Base-by-base conservation (phyloP, 2,797 vertebrate species). In the Cossypha dichroa region DNA sequence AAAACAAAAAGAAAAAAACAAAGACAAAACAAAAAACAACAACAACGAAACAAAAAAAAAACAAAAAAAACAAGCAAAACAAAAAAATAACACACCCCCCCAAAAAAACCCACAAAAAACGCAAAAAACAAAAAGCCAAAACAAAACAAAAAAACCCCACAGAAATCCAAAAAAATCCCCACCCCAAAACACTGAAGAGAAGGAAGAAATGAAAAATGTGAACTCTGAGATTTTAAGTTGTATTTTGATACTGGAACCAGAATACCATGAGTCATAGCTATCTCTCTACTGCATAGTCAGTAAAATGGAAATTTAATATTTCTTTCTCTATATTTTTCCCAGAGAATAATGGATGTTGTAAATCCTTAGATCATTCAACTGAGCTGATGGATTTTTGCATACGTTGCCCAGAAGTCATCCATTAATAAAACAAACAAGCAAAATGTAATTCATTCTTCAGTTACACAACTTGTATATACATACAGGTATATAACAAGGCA, bases 321-420 rank as follows among this genome's bases (percentile, higher is more conserved):
- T 76, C 7, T 60, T 8, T 43, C 9, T 74, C 1, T 67, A 13
- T 49, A 33, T 46, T 29, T 60, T 90, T 70, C 15, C 12, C 36
- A 60, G 29, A 51, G 36, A 68, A 75, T 81, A 68, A 83, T n/a
- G 15, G 5, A 2, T 49, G 14, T 9, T 81, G 25, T 81, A 85
- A 84, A 86, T 79, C 43, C 55, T 86, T 11, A 63, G 46, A 55
- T 59, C 23, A 87, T 91, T 91, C 82, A 25, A 54, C 64, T 41
- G 38, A 78, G 63, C 29, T 84, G 33, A 70, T 49, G n/a, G 29
- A 74, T 67, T 80, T 85, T 86, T 85, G 34, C 38, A 29, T 64
- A 77, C 26, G 58, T 70, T 90, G 17, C 34, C 34, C 48, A 55
- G 10, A 74, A 64, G 21, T 46, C 63, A 43, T n/a, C 13, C 21